Percentiles rank a stretch among this genome's conserved stretches.
Evolutionary conservation across 2,113 vertebrate species (phyloP).

Genomic region (Limnothrissa miodon): DNA sequence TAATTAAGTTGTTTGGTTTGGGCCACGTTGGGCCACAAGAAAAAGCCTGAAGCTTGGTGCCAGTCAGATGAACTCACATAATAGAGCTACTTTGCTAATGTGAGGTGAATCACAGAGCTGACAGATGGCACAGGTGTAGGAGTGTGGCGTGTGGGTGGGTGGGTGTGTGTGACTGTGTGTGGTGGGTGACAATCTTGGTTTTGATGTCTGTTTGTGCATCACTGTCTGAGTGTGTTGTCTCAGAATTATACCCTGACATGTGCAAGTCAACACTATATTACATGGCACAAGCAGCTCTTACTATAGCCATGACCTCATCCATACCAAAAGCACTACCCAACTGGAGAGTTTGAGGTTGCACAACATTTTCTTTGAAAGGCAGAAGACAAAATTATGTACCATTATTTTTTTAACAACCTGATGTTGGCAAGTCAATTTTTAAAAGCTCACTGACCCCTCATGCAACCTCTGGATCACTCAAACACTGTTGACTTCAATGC

Average conservation of each 20-base stretch:
- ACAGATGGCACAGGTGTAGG: constrained; percentile 24
- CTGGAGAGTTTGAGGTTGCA: background rate
- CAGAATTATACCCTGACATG: background rate
- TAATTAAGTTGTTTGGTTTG: background rate
- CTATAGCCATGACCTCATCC: background rate
- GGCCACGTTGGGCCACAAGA: background rate
- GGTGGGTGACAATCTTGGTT: background rate
- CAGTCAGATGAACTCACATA: background rate
- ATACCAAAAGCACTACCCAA: background rate
- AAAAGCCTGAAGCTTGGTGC: background rate
- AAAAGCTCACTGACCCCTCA: background rate
- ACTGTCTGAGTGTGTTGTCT: background rate
- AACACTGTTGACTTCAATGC: background rate
- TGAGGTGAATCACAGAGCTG: background rate
- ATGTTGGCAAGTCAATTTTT: background rate
- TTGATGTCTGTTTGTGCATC: constrained; percentile 24
- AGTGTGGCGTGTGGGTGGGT: no score
- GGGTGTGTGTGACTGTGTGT: background rate
- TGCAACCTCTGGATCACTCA: background rate
- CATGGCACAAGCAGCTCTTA: background rate
- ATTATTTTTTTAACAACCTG: background rate
- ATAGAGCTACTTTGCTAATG: background rate
- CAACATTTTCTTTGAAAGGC: background rate
- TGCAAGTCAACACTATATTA: background rate
- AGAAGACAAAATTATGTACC: no score